Base-by-base conservation (phyloP, 1,140 invertebrate genomes). In the Brachionus koreanus region DNA sequence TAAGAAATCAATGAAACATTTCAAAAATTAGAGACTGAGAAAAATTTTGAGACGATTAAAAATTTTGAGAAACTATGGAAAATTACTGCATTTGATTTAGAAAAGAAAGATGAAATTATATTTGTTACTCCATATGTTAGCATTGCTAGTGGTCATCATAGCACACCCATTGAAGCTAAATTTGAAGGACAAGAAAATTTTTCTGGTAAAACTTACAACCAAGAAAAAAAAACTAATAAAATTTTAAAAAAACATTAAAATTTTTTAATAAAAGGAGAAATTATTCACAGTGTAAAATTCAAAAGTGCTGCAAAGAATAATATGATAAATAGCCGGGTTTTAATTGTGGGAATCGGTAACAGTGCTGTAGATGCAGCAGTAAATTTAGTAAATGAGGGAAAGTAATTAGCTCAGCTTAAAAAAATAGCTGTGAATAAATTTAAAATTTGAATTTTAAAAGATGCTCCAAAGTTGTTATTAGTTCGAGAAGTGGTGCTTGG, bases 301-400 rank as follows among this genome's bases (percentile, higher is more conserved):
- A 87, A 87, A 72, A 86, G 87, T 85, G 85, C 85, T 7, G 77
- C 84, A 35, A 83, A 83, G 37, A 87, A 87, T 83, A 84, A 84
- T 1, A 84, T 85, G 79, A 84, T 83, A 29, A 86, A 85, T n/a
- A 86, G 87, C 52, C 72, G 84, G 43, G 85, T 87, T 43, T 82
- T 87, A 23, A 82, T 87, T 7, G 86, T 87, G 61, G 87, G 87
- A 23, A 87, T 87, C 67, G 87, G 87, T 9, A 87, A 87, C 84
- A 87, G 86, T 83, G 86, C 86, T 49, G 86, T 87, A 2, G 87
- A 87, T 84, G 85, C 61, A 3, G 87, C 87, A 29, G 85, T 85
- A 0, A 85, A 87, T 75, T 86, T 85, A 84, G 86, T 85, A 12
- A 84, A 85, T 42, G 84, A 83, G 19, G 86, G 87, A 69, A 86